These are phyloP conservation scores for Leucopsar rothschildi DNA, from an alignment of 2,113 vertebrate species.

Conservation along the genomic window DNA sequence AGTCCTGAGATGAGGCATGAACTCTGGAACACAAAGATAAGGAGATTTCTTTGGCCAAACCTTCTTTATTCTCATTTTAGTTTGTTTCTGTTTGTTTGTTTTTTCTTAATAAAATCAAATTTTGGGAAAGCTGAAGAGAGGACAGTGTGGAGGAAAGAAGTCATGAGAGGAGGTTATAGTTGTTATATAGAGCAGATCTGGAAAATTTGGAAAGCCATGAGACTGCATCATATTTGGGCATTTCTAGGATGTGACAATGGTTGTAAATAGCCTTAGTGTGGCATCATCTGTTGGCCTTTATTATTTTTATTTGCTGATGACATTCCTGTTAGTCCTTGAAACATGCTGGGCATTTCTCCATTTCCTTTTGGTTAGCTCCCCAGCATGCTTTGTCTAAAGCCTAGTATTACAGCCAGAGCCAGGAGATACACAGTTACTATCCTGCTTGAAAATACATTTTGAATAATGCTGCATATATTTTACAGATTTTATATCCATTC, in stretches of 20 bases:
- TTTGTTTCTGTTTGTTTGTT: neutral
- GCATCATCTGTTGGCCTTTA: neutral
- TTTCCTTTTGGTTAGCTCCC: constrained; percentile 11
- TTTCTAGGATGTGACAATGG: neutral
- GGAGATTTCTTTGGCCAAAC: neutral
- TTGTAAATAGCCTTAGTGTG: neutral
- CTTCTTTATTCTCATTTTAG: neutral
- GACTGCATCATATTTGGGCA: neutral
- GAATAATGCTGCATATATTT: constrained; percentile 56
- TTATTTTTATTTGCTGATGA: neutral
- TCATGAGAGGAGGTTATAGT: neutral
- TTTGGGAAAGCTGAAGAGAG: neutral
- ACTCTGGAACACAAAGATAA: neutral
- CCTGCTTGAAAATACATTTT: constrained; percentile 52
- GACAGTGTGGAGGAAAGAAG: neutral
- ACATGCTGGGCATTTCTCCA: constrained; percentile 26
- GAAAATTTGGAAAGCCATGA: neutral
- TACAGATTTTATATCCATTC: constrained; percentile 49
- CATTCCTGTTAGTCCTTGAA: constrained; percentile 34
- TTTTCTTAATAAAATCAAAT: neutral
- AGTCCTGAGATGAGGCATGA: neutral
- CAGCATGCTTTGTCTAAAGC: constrained; percentile 21
- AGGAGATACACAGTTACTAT: constrained; percentile 15
- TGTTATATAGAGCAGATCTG: neutral
- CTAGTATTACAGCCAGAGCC: neutral